Evolutionary conservation across 1,140 invertebrate genomes (phyloP).

Genomic region (Latrodectus geometricus): DNA sequence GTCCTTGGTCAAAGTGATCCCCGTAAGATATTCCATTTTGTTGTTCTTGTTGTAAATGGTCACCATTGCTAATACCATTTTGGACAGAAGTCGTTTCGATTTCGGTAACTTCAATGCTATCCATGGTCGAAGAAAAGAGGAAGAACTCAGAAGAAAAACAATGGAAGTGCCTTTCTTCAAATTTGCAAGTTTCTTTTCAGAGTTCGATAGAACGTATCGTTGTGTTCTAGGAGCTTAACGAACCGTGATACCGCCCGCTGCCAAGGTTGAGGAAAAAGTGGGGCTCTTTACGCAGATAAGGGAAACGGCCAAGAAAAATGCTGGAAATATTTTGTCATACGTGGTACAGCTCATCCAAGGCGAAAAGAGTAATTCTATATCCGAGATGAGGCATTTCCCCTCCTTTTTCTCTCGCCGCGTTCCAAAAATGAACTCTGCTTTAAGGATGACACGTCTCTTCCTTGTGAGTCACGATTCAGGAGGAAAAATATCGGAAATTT

Average conservation of each 20-base stretch:
- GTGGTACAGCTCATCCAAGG: constrained; percentile 1
- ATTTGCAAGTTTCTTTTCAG: too few species aligned
- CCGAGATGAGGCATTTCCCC: not conserved
- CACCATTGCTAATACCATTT: constrained; percentile 10
- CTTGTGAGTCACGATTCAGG: constrained; percentile 26
- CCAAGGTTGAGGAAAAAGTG: constrained; percentile 37
- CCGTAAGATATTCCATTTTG: constrained; percentile 10
- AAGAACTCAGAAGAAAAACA: too few species aligned
- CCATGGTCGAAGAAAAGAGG: constrained; percentile 18
- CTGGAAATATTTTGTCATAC: not conserved
- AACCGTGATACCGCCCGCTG: constrained; percentile 19
- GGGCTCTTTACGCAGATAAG: not conserved
- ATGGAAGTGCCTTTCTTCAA: too few species aligned
- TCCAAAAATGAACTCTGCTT: constrained; percentile 39
- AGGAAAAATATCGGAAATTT: constrained; percentile 24
- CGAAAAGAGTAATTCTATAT: constrained; percentile 37
- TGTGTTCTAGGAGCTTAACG: constrained; percentile 19
- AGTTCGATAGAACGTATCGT: not conserved
- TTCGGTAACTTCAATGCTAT: not conserved
- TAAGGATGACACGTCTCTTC: constrained; percentile 21
- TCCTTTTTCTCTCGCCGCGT: not conserved
- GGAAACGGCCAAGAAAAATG: constrained; percentile 28
- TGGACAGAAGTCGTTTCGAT: not conserved
- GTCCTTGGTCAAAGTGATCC: not conserved
- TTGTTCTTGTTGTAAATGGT: not conserved